A percentile compares a stretch with the other conserved stretches of the same genome.
phyloP scores from a whole-genome alignment of 2,888 invertebrate species.

The Rhynchonema sp. region DNA sequence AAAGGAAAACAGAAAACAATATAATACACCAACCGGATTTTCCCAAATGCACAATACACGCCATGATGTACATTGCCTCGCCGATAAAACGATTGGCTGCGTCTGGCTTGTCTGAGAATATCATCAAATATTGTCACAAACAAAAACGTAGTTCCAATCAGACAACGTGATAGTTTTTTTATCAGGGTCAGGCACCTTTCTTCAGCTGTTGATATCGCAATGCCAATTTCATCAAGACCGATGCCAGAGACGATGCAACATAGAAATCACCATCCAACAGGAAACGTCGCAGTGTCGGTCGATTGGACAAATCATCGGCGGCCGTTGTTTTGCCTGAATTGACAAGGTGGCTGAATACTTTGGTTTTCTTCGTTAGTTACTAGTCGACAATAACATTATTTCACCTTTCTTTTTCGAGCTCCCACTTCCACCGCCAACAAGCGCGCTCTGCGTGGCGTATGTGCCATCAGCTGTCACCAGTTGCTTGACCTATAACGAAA shows the following conservation, averaged over 20 bases:
- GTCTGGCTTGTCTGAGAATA: neutral
- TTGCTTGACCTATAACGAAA: slow-evolving; percentile 35
- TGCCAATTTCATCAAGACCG: slow-evolving; percentile 72
- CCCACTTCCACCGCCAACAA: slow-evolving; percentile 42
- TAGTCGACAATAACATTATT: too few species aligned
- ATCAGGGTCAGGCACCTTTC: too few species aligned
- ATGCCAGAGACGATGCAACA: slow-evolving; percentile 72
- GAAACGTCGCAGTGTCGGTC: slow-evolving; percentile 60
- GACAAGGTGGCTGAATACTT: neutral
- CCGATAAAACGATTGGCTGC: slow-evolving; percentile 36
- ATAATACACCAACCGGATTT: slow-evolving; percentile 45
- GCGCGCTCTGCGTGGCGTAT: slow-evolving; percentile 92
- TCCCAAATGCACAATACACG: slow-evolving; percentile 64
- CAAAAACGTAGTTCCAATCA: neutral
- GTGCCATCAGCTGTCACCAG: slow-evolving; percentile 95
- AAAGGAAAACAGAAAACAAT: too few species aligned
- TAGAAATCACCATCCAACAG: slow-evolving; percentile 87
- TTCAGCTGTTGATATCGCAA: slow-evolving; percentile 43
- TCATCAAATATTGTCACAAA: too few species aligned
- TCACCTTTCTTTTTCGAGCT: neutral
- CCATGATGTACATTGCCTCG: slow-evolving; percentile 67
- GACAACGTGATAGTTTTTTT: too few species aligned
- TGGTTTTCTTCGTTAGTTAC: neutral
- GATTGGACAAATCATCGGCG: neutral
- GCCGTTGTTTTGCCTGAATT: slow-evolving; percentile 45